phyloP scores from a whole-genome alignment of 2,797 vertebrate species.

The Momotus momota region DNA sequence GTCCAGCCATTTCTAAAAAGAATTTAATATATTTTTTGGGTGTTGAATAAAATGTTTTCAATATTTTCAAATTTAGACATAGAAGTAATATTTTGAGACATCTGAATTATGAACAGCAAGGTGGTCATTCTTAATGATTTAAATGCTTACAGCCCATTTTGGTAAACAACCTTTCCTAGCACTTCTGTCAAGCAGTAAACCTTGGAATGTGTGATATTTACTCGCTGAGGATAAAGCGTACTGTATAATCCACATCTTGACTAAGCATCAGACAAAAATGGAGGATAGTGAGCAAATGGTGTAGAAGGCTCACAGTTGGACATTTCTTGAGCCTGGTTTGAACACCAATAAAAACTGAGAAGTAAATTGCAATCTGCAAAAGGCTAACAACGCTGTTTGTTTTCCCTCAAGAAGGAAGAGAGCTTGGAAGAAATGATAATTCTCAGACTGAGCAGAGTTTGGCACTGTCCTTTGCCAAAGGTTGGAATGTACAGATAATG shows the following conservation, averaged over 20 bases:
- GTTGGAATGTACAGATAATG: neutral
- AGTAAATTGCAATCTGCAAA: neutral
- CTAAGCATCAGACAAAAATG: neutral
- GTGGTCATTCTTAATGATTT: neutral
- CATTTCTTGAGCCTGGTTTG: neutral
- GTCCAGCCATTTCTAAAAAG: neutral
- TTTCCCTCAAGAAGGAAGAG: neutral
- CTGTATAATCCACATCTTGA: neutral
- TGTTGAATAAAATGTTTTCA: neutral
- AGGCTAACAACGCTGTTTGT: neutral
- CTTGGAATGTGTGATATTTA: neutral
- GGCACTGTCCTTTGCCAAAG: neutral
- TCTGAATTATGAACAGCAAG: neutral
- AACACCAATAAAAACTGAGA: neutral
- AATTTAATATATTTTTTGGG: neutral
- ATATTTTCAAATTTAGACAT: neutral
- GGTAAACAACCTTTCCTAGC: neutral
- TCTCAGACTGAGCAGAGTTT: neutral
- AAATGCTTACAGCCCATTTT: neutral
- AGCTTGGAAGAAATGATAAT: neutral
- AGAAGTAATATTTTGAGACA: neutral
- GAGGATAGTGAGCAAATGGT: neutral
- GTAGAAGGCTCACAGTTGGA: neutral
- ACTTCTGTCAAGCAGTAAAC: neutral
- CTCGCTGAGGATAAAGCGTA: neutral